Evolutionary conservation across 2,797 vertebrate species (phyloP).

Genomic region (Enteromius unitaeniatus): DNA sequence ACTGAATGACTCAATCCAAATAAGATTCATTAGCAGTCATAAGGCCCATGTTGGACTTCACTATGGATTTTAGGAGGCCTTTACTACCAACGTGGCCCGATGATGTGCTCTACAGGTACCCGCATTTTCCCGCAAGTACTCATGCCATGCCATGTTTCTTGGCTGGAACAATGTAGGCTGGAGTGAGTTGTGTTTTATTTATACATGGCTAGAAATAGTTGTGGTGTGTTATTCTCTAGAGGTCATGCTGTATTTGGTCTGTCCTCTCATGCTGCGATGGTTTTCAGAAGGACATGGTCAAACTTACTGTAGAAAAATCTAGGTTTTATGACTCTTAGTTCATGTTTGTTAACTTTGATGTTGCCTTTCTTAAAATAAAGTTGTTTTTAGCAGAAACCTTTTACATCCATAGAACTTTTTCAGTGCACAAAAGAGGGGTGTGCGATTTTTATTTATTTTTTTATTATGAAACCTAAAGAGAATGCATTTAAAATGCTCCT

Average conservation of each 20-base stretch:
- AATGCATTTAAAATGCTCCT: neutral
- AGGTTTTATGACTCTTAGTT: neutral
- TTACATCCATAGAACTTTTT: neutral
- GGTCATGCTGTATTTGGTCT: slow-evolving; percentile 29
- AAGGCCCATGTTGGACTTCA: neutral
- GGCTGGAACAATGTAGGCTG: neutral
- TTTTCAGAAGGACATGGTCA: slow-evolving; percentile 12
- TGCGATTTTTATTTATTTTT: neutral
- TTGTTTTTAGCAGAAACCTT: neutral
- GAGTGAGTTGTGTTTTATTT: slow-evolving; percentile 34
- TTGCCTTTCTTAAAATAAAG: neutral
- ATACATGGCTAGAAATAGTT: slow-evolving; percentile 43
- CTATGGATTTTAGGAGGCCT: neutral
- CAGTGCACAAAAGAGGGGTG: neutral
- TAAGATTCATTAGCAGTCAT: slow-evolving; percentile 12
- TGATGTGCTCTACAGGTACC: slow-evolving; percentile 16
- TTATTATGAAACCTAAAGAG: neutral
- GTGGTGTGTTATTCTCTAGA: slow-evolving; percentile 45
- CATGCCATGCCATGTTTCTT: slow-evolving; percentile 27
- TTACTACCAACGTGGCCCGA: neutral
- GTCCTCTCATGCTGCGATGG: slow-evolving; percentile 26
- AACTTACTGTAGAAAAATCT: neutral
- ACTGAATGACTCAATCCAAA: slow-evolving; percentile 39
- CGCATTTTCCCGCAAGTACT: slow-evolving; percentile 16
- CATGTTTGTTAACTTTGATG: neutral